phyloP scores from a whole-genome alignment of 2,113 vertebrate species.

The Rhinichthys klamathensis region DNA sequence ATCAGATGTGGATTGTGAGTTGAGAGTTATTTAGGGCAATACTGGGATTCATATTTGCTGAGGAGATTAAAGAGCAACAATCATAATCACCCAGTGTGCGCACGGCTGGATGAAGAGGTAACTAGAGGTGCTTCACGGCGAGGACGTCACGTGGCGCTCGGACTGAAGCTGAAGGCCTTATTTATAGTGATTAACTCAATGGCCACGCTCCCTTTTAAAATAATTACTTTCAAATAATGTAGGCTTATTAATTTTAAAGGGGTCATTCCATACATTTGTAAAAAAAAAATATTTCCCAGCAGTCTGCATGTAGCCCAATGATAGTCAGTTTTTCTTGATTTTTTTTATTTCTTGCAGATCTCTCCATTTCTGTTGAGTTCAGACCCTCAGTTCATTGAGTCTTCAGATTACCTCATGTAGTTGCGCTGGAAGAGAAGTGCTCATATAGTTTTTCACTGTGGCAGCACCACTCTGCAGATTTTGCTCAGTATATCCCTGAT shows the following conservation, averaged over 20 bases:
- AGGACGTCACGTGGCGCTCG: neutral
- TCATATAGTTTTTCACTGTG: conserved; percentile 27
- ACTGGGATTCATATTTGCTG: conserved; percentile 14
- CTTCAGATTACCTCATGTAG: neutral
- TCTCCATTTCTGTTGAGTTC: neutral
- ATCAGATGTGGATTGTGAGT: conserved; percentile 14
- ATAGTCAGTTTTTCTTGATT: neutral
- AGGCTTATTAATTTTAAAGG: neutral
- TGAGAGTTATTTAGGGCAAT: conserved; percentile 43
- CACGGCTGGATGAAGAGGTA: neutral
- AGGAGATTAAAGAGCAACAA: conserved; percentile 42
- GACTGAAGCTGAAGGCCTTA: neutral
- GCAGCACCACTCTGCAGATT: conserved; percentile 32
- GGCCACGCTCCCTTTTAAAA: conserved; percentile 3
- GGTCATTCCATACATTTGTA: conserved; percentile 3
- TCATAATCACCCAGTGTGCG: conserved; percentile 27
- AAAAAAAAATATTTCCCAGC: neutral
- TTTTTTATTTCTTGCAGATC: neutral
- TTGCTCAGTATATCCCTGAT: conserved; percentile 2
- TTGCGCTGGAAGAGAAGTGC: neutral
- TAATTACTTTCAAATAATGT: neutral
- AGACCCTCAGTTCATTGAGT: neutral
- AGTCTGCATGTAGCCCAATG: neutral
- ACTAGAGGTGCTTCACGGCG: neutral
- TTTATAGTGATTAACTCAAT: conserved; percentile 9